Evolutionary conservation across 2,888 invertebrate species (phyloP).

Genomic region (Onchidella celtica): DNA sequence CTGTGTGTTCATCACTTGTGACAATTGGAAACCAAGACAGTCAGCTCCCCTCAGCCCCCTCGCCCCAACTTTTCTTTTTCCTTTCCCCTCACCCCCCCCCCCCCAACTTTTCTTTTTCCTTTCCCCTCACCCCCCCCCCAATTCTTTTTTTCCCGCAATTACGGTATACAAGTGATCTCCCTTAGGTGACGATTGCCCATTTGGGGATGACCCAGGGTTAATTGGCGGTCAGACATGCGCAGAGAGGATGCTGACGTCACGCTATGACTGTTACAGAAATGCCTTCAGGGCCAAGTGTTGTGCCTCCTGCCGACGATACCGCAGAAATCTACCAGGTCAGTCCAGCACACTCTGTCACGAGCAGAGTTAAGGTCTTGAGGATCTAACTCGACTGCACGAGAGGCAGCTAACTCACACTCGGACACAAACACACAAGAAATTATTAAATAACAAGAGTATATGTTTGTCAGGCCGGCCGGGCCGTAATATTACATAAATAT

Average conservation of each 20-base stretch:
- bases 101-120: background rate
- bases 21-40: background rate
- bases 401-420: too few relatives aligned
- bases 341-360: background rate
- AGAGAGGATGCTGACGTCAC: slow-evolving; percentile 46
- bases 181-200: slow-evolving; percentile 53
- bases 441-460: too few relatives aligned
- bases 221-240: slow-evolving; percentile 50
- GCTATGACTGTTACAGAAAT: slow-evolving; percentile 48
- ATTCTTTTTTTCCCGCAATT: background rate
- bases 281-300: slow-evolving; percentile 53
- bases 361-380: too few relatives aligned
- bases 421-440: too few relatives aligned
- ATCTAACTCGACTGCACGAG: too few relatives aligned
- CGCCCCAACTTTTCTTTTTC: background rate
- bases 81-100: background rate
- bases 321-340: slow-evolving; percentile 46
- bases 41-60: background rate
- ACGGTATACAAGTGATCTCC: background rate
- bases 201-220: slow-evolving; percentile 54
- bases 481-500: too few relatives aligned
- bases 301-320: slow-evolving; percentile 46
- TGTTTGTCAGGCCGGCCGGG: too few relatives aligned
- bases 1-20: too few relatives aligned
- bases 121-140: background rate